phyloP scores from a whole-genome alignment of 1,140 invertebrate genomes.

The Halesus radiatus region DNA sequence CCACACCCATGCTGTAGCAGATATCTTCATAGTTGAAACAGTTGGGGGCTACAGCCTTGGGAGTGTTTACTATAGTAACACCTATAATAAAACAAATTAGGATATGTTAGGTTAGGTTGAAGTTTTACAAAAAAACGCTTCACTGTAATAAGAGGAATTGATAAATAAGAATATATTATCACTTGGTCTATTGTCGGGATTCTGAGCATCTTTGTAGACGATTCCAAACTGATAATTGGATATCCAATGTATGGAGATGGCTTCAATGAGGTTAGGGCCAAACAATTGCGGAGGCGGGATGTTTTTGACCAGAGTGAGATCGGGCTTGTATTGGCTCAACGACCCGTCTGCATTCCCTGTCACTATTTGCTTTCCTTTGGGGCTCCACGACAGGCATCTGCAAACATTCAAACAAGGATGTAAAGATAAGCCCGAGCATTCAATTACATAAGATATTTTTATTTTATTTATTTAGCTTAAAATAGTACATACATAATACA shows the following conservation, averaged over 20 bases:
- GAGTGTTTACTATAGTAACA: conserved; percentile 78
- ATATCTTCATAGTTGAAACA: conserved; percentile 85
- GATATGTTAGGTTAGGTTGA: no score
- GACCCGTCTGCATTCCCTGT: conserved; percentile 82
- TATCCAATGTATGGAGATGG: conserved; percentile 75
- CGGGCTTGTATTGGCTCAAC: conserved; percentile 86
- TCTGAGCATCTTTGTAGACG: conserved; percentile 66
- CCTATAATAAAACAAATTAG: conserved; percentile 58
- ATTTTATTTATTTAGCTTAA: no score
- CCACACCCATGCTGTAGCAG: conserved; percentile 79
- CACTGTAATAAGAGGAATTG: no score
- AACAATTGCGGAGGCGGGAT: conserved; percentile 75
- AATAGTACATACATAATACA: no score
- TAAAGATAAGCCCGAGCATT: no score
- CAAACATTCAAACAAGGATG: conserved; percentile 40
- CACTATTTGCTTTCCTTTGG: conserved; percentile 92
- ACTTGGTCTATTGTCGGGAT: conserved; percentile 69
- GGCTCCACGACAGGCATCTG: conserved; percentile 87
- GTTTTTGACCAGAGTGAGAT: conserved; percentile 81
- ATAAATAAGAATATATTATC: conserved; percentile 41
- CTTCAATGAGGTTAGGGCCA: conserved; percentile 67
- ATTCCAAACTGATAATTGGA: conserved; percentile 84
- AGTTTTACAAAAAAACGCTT: no score
- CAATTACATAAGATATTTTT: no score
- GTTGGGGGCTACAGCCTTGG: conserved; percentile 74